Base-by-base conservation (phyloP, 2,888 invertebrate genomes). In the Tricholauxania praeusta region DNA sequence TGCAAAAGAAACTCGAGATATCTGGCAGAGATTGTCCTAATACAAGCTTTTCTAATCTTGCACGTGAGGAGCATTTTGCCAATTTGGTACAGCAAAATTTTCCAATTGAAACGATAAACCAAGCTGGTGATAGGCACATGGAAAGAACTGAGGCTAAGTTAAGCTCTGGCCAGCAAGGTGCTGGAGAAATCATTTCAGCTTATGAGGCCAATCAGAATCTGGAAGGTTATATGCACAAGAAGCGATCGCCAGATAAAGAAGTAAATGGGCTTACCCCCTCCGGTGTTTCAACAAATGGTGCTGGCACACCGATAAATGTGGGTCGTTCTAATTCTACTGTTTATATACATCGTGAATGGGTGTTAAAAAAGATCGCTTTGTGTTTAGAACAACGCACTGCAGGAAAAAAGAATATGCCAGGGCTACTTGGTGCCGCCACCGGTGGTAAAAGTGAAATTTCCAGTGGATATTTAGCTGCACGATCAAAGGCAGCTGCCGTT, bases 291-390 rank as follows among this genome's bases (percentile, higher is more conserved):
- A 67, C 76, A 12, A 74, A 68, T 17, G 51, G 59, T 0, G 72
- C 73, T 12, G 68, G 53, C 48, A 39, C 76, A 17, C 69, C 77
- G 10, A 39, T 39, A 39, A 39, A 39, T 39, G 39, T 39, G 39
- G 39, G 73, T 12, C 77, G 75, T 15, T 72, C 70, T 49, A 68
- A 64, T 51, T 67, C 76, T n/a, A 80, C 82, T 10, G 85, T 88
- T 14, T 86, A 85, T 66, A 87, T 88, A 64, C 87, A 88, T 71
- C 91, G 98, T 12, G 98, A 98, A 87, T 98, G 98, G 98, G 96
- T 96, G 8, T 95, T 98, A 82, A 94, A 96, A 88, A 98, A 98
- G 88, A 90, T 98, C 51, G 93, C 94, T 2, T 94, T 97, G 81
- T 97, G 96, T 79, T 86, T 98, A 80, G 97, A 98, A 83, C 96